Conservation (phyloP, 2,113 vertebrate genomes). For the Blennius ocellaris region DNA sequence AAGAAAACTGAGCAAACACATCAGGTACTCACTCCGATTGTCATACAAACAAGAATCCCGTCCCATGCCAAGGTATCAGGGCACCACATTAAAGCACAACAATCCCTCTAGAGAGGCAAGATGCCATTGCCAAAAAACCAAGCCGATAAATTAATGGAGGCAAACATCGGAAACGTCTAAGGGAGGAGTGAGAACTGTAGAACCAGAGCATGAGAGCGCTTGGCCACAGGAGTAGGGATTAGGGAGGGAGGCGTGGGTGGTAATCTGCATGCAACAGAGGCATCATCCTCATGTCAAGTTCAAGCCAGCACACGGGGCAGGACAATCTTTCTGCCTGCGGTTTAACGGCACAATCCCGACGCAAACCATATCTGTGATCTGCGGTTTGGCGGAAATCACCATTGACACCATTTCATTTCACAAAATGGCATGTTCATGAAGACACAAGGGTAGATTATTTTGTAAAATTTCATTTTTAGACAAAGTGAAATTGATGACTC, state of each 20-base stretch:
- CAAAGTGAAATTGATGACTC: slow-evolving; percentile 5
- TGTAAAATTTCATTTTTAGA: background rate
- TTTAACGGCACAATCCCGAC: slow-evolving; percentile 46
- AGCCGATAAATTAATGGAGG: slow-evolving; percentile 58
- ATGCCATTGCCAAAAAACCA: slow-evolving; percentile 38
- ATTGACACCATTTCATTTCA: slow-evolving; percentile 7
- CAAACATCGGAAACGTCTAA: slow-evolving; percentile 51
- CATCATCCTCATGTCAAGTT: slow-evolving; percentile 78
- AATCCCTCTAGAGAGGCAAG: slow-evolving; percentile 56
- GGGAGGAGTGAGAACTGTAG: slow-evolving; percentile 59
- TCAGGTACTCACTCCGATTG: slow-evolving; percentile 68
- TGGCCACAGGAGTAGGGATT: slow-evolving; percentile 69
- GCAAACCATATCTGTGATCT: slow-evolving; percentile 42
- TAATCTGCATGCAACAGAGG: slow-evolving; percentile 79
- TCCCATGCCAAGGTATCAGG: slow-evolving; percentile 62
- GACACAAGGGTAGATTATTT: background rate
- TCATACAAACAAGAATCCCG: slow-evolving; percentile 58
- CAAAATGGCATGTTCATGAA: slow-evolving; percentile 1
- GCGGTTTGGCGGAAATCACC: background rate
- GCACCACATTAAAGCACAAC: slow-evolving; percentile 60
- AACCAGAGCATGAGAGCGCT: slow-evolving; percentile 48
- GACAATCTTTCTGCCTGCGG: slow-evolving; percentile 52
- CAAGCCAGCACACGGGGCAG: slow-evolving; percentile 66
- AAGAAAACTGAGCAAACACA: background rate
- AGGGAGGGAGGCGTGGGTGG: slow-evolving; percentile 77